Conservation (phyloP, 2,113 vertebrate genomes). For the Lathamus discolor region DNA sequence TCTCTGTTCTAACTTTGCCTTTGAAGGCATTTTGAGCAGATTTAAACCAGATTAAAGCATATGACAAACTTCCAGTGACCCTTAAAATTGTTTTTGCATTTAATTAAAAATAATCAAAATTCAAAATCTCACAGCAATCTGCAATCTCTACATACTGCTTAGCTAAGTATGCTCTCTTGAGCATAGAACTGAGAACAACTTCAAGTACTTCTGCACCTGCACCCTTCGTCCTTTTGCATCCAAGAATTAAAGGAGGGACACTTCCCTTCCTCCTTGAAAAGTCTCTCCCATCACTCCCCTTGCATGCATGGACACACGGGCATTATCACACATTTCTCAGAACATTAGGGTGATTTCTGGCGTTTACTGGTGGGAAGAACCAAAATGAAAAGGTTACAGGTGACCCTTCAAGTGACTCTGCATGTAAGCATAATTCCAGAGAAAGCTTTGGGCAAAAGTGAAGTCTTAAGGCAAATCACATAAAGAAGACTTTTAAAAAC, state of each 20-base stretch:
- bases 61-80: background rate
- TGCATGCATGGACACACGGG: rapidly evolving
- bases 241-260: background rate
- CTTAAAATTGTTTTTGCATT: background rate
- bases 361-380: background rate
- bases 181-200: background rate
- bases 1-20: background rate
- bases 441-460: background rate
- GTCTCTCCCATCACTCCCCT: background rate
- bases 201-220: background rate
- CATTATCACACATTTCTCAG: background rate
- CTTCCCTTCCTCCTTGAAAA: background rate
- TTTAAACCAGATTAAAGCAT: background rate
- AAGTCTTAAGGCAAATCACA: background rate
- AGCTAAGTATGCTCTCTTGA: background rate
- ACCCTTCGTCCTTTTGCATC: background rate
- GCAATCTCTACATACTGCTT: background rate
- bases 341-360: background rate
- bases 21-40: background rate
- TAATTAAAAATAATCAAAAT: background rate
- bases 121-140: background rate
- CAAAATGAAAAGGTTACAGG: background rate
- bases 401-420: background rate
- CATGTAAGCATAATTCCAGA: background rate
- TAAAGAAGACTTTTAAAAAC: background rate